phyloP scores from a whole-genome alignment of 35 echinoderm and acorn worm genomes.

The Nesometra sesokonis region DNA sequence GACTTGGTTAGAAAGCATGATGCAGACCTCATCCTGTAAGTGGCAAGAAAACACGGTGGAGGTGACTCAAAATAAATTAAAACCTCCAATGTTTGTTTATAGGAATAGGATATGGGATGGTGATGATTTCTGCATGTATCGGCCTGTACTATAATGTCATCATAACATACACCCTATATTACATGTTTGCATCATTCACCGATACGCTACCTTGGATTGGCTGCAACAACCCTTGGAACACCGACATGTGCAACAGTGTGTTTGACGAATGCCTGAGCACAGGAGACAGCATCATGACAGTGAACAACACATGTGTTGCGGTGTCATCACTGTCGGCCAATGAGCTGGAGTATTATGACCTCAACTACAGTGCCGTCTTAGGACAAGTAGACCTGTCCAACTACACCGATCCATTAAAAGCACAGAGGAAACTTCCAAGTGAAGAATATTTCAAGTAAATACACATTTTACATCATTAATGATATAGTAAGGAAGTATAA shows the following conservation, averaged over 20 bases:
- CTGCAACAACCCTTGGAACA: constrained; percentile 31
- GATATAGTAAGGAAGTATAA: too few relatives aligned
- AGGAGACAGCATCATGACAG: constrained; percentile 20
- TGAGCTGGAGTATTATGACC: constrained; percentile 20
- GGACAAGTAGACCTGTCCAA: background rate
- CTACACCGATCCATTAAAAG: constrained; percentile 29
- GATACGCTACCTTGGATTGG: constrained; percentile 33
- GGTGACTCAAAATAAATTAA: too few relatives aligned
- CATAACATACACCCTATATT: constrained; percentile 38
- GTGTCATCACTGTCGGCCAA: background rate
- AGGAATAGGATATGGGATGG: constrained; percentile 35
- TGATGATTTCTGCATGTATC: constrained; percentile 18
- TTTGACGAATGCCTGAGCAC: constrained; percentile 10
- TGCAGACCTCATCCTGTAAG: too few relatives aligned
- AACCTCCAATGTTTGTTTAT: too few relatives aligned
- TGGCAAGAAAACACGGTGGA: too few relatives aligned
- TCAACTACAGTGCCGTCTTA: background rate
- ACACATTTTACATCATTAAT: background rate
- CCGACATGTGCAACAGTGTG: constrained; percentile 15
- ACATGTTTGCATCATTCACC: constrained; percentile 56
- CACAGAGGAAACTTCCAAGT: constrained; percentile 4
- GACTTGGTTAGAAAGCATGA: too few relatives aligned
- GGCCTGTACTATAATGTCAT: constrained; percentile 43
- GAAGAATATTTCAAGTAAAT: constrained; percentile 51
- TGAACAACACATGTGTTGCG: constrained; percentile 11